A percentile compares a stretch with the other conserved stretches of the same genome.
Evolutionary conservation across 2,797 vertebrate species (phyloP).

Genomic region (Silurus aristotelis): DNA sequence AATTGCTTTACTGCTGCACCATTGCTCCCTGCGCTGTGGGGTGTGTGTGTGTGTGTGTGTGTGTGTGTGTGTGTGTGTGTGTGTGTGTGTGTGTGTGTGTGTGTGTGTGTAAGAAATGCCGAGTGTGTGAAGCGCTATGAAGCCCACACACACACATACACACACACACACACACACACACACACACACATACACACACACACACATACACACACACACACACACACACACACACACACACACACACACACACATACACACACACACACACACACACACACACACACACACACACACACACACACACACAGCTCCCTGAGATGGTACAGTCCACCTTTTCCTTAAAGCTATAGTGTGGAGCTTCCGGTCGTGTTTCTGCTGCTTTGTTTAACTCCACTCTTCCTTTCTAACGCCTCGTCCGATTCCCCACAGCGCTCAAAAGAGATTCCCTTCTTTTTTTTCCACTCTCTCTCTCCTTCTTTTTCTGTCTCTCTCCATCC

Average conservation of each 20-base stretch:
- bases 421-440: background rate
- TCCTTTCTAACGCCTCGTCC: background rate
- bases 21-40: conserved; percentile 64
- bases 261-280: background rate
- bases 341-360: conserved; percentile 72
- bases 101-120: conserved; percentile 37
- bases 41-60: conserved; percentile 50
- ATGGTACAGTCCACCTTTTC: conserved; percentile 68
- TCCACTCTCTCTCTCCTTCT: background rate
- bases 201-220: no score
- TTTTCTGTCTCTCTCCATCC: background rate
- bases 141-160: conserved; percentile 9
- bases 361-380: background rate
- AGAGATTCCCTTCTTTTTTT: conserved; percentile 4
- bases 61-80: conserved; percentile 40
- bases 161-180: no score
- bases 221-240: background rate
- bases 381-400: background rate
- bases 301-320: conserved; percentile 33
- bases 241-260: no score
- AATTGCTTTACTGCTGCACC: conserved; percentile 75
- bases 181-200: background rate
- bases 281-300: no score
- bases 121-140: conserved; percentile 63
- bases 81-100: background rate